Evolutionary conservation across 2,797 vertebrate genomes (phyloP), one percentile per base, ranked within the genome.

Genomic region (Karalla daura): DNA sequence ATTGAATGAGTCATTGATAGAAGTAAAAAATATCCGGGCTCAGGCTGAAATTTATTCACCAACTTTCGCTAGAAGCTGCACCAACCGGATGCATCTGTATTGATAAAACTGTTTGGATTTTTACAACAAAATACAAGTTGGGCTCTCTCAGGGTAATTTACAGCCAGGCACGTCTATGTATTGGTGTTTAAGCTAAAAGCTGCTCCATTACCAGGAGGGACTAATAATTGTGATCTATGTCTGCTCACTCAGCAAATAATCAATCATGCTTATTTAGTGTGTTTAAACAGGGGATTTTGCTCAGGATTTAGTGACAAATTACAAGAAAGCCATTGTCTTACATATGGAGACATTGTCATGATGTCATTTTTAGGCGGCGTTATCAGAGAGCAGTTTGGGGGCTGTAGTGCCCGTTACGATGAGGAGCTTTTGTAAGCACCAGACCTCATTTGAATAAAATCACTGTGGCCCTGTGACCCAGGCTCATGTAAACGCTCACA

Each of bases 211-310:
- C 32, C 63, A 76, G 28, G 61, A 18, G 62, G 56, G 66, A 61
- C 67, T 74, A 82, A 86, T 81, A 80, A 80, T 81, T 36, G 43
- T 85, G 81, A 85, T 79, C 68, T 80, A 83, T 70, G 78, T 25
- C 45, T 74, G 62, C 76, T 68, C 65, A 61, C 73, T 85, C 79
- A 77, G 79, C 83, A 80, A 84, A 84, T 76, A 77, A 84, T 85
- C 75, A 86, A 87, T 90, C 79, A 82, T 71, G 56, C 54, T 79
- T 69, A 63, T 80, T 86, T 60, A 62, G 59, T 53, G 69, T 51
- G 56, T 76, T 76, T 53, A 63, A 73, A 77, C 33, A n/a, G n/a
- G 7, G 49, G 52, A 58, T 70, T 75, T 61, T 77, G 53, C 39
- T 68, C 4, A 23, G 60, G 60, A 73, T 65, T 74, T 68, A 28